Evolutionary conservation across 2,113 vertebrate species (phyloP).

Genomic region (Erythrocebus patas): DNA sequence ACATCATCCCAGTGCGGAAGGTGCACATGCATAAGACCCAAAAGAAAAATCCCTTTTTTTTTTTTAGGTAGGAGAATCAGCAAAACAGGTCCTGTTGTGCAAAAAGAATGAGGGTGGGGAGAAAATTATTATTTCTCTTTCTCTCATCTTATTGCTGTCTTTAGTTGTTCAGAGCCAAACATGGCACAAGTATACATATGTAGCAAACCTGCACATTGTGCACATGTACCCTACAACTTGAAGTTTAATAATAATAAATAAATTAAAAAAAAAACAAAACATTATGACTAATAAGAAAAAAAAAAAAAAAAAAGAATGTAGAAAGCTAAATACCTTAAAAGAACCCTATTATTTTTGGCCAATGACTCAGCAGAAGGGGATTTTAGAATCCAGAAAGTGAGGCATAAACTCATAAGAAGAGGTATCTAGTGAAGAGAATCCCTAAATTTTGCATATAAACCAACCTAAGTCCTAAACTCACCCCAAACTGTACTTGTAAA

Average conservation of each 20-base stretch:
- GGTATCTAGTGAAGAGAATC: neutral
- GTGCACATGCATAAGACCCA: neutral
- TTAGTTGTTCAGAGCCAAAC: neutral
- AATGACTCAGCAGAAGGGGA: neutral
- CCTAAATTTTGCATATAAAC: neutral
- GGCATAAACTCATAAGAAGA: neutral
- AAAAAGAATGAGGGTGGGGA: neutral
- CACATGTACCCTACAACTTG: no score
- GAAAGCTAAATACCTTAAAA: neutral
- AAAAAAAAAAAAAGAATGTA: no score
- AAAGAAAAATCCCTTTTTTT: neutral
- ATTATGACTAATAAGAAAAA: no score
- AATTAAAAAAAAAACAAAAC: no score
- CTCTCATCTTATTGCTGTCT: neutral
- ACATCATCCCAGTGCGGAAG: neutral
- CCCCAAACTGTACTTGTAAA: neutral
- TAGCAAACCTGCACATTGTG: no score
- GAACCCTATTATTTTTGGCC: neutral
- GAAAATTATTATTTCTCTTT: neutral
- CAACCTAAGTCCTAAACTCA: neutral
- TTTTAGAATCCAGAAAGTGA: neutral
- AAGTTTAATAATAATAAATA: no score
- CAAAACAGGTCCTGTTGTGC: neutral
- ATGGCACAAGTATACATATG: no score
- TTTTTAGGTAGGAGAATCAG: neutral